Base-by-base conservation (phyloP, 1,140 invertebrate species). In the Neuroterus valhalla region DNA sequence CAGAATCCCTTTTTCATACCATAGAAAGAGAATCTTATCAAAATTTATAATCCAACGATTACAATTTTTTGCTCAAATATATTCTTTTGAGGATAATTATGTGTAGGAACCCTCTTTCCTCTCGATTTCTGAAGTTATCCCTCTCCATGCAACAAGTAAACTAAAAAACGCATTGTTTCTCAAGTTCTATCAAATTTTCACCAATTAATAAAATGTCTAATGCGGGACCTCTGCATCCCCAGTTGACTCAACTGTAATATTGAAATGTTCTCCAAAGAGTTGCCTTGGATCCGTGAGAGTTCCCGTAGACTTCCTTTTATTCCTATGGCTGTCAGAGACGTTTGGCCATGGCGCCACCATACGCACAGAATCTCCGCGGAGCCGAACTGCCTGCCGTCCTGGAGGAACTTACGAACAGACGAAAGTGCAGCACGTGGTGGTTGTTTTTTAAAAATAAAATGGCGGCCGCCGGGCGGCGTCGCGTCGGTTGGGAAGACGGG, bases 401-500 rank as follows among this genome's bases (percentile, higher is more conserved):
- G 70, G 68, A 71, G 71, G 72, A 78, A 79, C 77, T 55, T 81
- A 77, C 73, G 74, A 72, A 38, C 72, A 74, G 77, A 78, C 80
- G 78, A 81, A 83, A 79, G 82, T 78, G 78, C 55, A 62, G 26
- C 77, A 74, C 81, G 75, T 77, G 80, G 79, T 79, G 78, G 78
- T 83, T 72, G 75, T 82, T 83, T 83, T 82, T 81, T 83, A 71
- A 76, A 81, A 83, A 83, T 83, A 83, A 83, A 83, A 83, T 83
- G 82, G 82, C 82, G 80, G 75, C 79, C 75, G 78, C 74, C 79
- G 68, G 77, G 75, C 75, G 74, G 74, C 76, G 78, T 80, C 77
- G 74, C 76, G 78, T 80, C 77, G 77, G 77, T 19, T 62, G 71
- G 66, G 74, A 74, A 75, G 78, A 68, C 71, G 70, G 78, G 75